A percentile compares a stretch with the other conserved stretches of the same genome.
phyloP scores from a whole-genome alignment of 2,113 vertebrate genomes.

The Chinchilla lanigera region DNA sequence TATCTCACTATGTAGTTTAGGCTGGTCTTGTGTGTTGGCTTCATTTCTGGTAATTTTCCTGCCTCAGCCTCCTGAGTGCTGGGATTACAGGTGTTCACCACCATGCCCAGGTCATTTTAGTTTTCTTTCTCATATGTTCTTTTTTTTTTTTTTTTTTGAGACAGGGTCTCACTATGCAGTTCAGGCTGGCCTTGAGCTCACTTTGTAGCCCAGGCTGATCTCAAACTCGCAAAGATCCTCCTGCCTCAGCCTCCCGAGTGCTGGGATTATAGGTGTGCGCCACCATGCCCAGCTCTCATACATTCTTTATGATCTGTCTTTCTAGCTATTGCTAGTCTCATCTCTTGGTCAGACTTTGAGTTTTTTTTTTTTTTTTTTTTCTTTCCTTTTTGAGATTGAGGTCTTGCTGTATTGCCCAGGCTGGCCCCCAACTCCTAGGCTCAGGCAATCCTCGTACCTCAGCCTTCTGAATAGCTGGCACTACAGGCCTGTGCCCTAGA shows the following conservation, averaged over 20 bases:
- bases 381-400: background rate
- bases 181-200: no score
- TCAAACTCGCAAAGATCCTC: no score
- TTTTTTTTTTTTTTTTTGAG: no score
- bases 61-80: no score
- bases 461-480: background rate
- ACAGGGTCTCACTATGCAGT: no score
- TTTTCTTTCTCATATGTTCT: no score
- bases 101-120: no score
- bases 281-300: conserved; percentile 83
- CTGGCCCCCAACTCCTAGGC: background rate
- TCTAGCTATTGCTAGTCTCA: conserved; percentile 93
- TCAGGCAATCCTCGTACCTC: background rate
- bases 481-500: conserved; percentile 48
- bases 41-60: background rate
- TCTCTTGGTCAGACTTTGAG: conserved; percentile 89
- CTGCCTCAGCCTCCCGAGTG: background rate
- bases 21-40: background rate
- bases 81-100: no score
- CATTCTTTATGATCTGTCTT: conserved; percentile 93
- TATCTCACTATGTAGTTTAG: background rate
- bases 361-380: conserved; percentile 79
- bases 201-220: no score
- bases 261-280: background rate
- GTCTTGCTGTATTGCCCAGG: background rate